Base-by-base conservation (phyloP, 1,140 invertebrate species). In the Nebria ingens region DNA sequence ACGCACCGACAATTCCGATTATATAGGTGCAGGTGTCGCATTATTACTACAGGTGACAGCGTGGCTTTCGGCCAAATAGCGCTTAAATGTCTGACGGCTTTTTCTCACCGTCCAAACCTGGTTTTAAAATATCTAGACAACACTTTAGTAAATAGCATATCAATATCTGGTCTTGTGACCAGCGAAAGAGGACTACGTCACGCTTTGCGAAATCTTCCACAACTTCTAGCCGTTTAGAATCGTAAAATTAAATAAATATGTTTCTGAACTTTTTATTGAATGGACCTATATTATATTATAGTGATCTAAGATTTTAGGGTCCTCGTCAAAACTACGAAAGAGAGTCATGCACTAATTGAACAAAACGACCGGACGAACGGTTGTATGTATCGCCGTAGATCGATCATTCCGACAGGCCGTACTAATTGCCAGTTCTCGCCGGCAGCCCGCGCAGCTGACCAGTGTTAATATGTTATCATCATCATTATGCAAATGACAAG, bases 401-500 rank as follows among this genome's bases (percentile, higher is more conserved):
- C 40, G 40, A 45, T 45, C 40, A 45, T 17, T 45, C 40, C 9
- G 15, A 11, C 40, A 6, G 40, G 6, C 15, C 40, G 15, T 51
- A 51, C 21, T 51, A 51, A 51, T 51, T 51, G 50, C 50, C 50
- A 51, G 17, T 22, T 51, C 19, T 22, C 50, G 11, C 50, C 50
- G 50, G 53, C 51, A 51, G 50, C 51, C 45, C 25, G 50, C 19
- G 57, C 57, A 58, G 53, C 57, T 58, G 57, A 58, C 19, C 51
- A 45, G 20, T 51, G 53, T 55, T 58, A 58, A 58, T 58, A 58
- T 53, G 57, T 56, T 45, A 55, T 56, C 23, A 58, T 58, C 57
- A 56, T 58, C 57, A 58, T 58, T 58, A 58, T 58, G 57, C 53
- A 58, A 58, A 58, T 51, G 50, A 51, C 21, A 51, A 45, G 25